These are phyloP conservation scores for Bolborhynchus lineola DNA, from an alignment of 2,113 vertebrate genomes.

Conservation along the genomic window DNA sequence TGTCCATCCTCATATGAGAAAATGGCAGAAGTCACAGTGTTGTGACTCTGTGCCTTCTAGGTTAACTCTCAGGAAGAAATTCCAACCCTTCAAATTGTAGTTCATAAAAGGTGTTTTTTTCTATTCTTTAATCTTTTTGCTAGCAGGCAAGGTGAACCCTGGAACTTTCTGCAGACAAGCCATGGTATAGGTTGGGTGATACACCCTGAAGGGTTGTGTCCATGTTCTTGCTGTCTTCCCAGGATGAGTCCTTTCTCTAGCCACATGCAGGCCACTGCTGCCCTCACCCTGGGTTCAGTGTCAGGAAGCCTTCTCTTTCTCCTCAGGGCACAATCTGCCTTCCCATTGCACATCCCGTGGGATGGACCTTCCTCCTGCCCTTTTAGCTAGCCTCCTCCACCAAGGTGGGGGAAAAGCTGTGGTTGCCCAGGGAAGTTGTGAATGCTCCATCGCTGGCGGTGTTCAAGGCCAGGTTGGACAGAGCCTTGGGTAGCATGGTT, in stretches of 20 bases:
- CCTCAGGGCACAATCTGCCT: background rate
- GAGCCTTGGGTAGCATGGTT: too few species aligned
- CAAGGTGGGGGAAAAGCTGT: background rate
- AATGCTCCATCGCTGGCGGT: too few species aligned
- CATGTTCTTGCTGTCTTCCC: background rate
- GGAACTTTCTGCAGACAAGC: background rate
- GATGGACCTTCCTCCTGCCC: background rate
- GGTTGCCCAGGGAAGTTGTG: too few species aligned
- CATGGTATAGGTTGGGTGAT: accelerated
- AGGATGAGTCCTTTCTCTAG: background rate
- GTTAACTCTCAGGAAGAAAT: background rate
- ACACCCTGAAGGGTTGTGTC: accelerated
- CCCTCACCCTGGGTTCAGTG: accelerated
- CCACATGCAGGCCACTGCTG: accelerated
- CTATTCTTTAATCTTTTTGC: background rate
- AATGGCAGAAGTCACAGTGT: background rate
- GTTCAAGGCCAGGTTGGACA: too few species aligned
- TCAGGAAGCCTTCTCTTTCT: background rate
- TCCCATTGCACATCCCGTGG: accelerated
- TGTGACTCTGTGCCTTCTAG: conserved; percentile 8
- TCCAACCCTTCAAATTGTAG: background rate
- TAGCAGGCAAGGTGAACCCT: background rate
- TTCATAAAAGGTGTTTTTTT: background rate
- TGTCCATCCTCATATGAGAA: background rate
- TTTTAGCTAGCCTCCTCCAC: background rate